Percentiles rank a stretch among this genome's conserved stretches.
Conservation (phyloP, 2,888 invertebrate genomes). For the Drosophila picticornis region DNA sequence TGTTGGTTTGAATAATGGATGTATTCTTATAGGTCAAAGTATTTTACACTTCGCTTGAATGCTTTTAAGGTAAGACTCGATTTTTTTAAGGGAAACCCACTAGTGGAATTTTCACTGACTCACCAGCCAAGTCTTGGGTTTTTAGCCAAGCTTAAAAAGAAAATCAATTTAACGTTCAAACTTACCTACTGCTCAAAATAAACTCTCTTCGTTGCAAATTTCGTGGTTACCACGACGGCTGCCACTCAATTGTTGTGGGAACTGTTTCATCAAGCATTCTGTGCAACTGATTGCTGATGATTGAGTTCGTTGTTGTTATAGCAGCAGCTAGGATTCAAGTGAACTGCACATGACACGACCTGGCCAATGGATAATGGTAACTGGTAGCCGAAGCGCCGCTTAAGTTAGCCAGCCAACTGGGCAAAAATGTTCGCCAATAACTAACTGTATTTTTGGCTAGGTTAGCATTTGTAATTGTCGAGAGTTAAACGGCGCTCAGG, state of each 20-base stretch:
- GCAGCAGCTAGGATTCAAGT: not conserved
- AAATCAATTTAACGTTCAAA: not conserved
- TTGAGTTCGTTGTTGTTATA: not conserved
- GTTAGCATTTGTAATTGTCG: constrained; percentile 41
- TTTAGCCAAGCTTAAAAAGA: not conserved
- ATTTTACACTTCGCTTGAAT: not conserved
- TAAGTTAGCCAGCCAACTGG: constrained; percentile 3
- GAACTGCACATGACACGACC: constrained; percentile 14
- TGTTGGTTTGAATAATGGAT: not conserved
- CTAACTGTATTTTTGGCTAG: constrained; percentile 30
- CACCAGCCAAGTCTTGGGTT: not conserved
- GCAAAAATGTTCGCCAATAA: constrained; percentile 12
- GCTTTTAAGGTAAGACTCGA: not conserved
- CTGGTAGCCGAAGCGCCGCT: constrained; percentile 19
- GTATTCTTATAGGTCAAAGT: not conserved
- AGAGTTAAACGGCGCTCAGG: constrained; percentile 10
- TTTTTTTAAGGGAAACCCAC: not conserved
- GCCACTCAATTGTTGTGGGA: not conserved
- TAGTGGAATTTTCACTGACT: not conserved
- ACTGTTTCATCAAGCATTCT: not conserved
- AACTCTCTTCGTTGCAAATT: not conserved
- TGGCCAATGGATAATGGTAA: constrained; percentile 19
- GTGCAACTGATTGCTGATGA: constrained; percentile 3
- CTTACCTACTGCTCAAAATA: constrained; percentile 12
- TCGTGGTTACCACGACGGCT: not conserved